Conservation (phyloP, 2,888 invertebrate genomes). For the Beris chalybata region DNA sequence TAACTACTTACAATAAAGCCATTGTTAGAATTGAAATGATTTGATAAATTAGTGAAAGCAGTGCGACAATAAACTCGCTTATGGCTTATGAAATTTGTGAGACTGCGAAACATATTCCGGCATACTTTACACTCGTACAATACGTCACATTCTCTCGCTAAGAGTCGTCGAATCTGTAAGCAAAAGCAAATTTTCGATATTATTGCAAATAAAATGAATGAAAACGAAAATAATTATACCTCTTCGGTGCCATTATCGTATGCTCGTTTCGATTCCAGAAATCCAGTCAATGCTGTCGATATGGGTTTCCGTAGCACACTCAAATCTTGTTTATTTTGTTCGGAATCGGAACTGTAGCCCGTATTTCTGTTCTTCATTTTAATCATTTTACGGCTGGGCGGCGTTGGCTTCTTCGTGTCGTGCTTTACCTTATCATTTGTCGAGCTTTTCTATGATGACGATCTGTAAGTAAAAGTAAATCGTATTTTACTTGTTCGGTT, state of each 20-base stretch:
- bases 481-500: background rate
- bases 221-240: conserved; percentile 54
- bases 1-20: conserved; percentile 48
- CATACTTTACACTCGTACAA: conserved; percentile 90
- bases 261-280: conserved; percentile 71
- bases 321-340: conserved; percentile 59
- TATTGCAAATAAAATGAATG: conserved; percentile 9
- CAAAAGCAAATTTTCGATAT: conserved; percentile 38
- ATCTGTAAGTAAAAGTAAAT: conserved; percentile 5
- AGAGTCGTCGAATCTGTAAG: conserved; percentile 70
- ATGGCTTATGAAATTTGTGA: conserved; percentile 87
- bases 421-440: background rate
- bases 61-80: conserved; percentile 80
- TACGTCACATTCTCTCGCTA: conserved; percentile 83
- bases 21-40: conserved; percentile 53
- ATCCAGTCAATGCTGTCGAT: conserved; percentile 67
- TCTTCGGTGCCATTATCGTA: conserved; percentile 76
- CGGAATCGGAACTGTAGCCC: conserved; percentile 48
- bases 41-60: conserved; percentile 57
- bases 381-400: conserved; percentile 10
- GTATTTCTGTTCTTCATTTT: conserved; percentile 43
- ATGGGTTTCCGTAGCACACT: conserved; percentile 67
- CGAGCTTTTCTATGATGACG: background rate
- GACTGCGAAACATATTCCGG: conserved; percentile 80
- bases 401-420: background rate